phyloP scores from a whole-genome alignment of 1,140 invertebrate species.

The Pogonus chalceus region DNA sequence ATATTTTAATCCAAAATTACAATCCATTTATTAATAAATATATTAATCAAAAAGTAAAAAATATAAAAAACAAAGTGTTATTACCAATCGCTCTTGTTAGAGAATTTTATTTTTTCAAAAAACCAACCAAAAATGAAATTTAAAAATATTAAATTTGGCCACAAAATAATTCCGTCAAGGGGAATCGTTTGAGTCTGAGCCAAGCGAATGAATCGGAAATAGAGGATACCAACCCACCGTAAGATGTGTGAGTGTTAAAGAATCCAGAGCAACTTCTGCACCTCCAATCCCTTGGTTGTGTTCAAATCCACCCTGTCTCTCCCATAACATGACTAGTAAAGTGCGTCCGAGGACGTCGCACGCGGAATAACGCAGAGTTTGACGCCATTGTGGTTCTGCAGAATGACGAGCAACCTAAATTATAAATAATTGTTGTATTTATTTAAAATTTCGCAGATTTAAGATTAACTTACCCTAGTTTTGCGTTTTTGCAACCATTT shows the following conservation, averaged over 20 bases:
- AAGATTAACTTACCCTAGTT: slow-evolving; percentile 51
- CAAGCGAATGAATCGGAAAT: slow-evolving; percentile 65
- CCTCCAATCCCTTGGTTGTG: slow-evolving; percentile 81
- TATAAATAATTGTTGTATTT: not conserved
- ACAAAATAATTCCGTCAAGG: slow-evolving; percentile 41
- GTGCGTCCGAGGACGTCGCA: slow-evolving; percentile 76
- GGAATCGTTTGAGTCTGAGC: slow-evolving; percentile 59
- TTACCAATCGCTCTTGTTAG: too few species aligned
- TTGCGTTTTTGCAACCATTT: slow-evolving; percentile 84
- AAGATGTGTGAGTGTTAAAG: slow-evolving; percentile 62
- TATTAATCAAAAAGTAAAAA: too few species aligned
- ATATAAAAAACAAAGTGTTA: too few species aligned
- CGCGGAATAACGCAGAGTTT: slow-evolving; percentile 79
- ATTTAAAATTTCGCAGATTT: not conserved
- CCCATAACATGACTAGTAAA: slow-evolving; percentile 83
- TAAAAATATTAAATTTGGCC: not conserved
- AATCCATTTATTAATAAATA: too few species aligned
- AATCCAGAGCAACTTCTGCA: slow-evolving; percentile 71
- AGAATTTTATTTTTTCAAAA: not conserved
- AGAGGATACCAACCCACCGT: slow-evolving; percentile 83
- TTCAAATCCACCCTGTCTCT: slow-evolving; percentile 73
- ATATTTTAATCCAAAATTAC: too few species aligned
- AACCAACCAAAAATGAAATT: not conserved
- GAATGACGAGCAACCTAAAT: slow-evolving; percentile 50
- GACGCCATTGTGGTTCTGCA: slow-evolving; percentile 72